Evolutionary conservation across 2,797 vertebrate genomes (phyloP), one percentile per base, ranked within the genome.

Genomic region (Chrysolophus pictus): DNA sequence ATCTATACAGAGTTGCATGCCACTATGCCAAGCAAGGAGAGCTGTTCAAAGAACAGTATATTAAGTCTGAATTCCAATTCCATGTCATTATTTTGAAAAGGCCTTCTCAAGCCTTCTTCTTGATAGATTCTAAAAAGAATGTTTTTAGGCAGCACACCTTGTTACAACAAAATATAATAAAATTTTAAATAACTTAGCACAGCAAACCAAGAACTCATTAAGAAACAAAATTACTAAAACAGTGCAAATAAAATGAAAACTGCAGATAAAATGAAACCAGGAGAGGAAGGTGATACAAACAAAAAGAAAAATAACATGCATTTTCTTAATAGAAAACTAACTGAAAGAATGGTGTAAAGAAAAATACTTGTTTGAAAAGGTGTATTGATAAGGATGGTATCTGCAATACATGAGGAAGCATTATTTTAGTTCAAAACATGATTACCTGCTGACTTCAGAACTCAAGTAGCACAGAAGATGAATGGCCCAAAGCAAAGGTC

Each of bases 401-500:
- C 67, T 72, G 58, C 44, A 76, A 35, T 23, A 67, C 1, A 9
- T 3, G 77, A 6, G n/a, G 9, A 2, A 59, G 14, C 14, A 86
- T 39, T 63, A 42, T 42, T 93, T 71, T 70, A 85, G n/a, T 47
- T 72, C 19, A 68, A 82, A 69, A 84, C 28, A 4, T 33, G 4
- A 64, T 98, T 95, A 99, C 99, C 98, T 98, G 97, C 95, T 95
- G 74, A 96, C 97, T 94, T 98, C 97, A 23, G 98, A 98, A 97
- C 98, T 99, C 94, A 99, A 98, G 97, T 98, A 98, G 96, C 98
- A 98, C 73, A 99, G 97, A 14, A 99, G 96, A 96, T 99, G 99
- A 93, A 98, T 97, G 49, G 98, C 98, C 99, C 99, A 99, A 64
- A 99, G 98, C 85, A 99, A 90, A 3, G 99, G 99, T n/a, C 99